Evolutionary conservation across 2,888 invertebrate genomes (phyloP).

Genomic region (Drosophila dives): DNA sequence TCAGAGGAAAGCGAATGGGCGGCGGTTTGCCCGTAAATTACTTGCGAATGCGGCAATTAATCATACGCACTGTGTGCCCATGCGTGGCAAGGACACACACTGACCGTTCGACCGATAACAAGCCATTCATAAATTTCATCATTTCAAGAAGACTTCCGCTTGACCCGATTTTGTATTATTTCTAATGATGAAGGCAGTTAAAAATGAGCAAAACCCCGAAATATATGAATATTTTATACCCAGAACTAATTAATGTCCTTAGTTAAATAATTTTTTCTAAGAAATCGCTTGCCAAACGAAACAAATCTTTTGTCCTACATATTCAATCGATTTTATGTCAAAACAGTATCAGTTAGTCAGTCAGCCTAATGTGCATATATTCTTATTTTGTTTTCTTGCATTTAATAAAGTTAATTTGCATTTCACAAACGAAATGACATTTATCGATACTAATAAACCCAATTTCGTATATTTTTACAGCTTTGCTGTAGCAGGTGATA

Average conservation of each 20-base stretch:
- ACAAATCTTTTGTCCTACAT: background rate
- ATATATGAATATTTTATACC: background rate
- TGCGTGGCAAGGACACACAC: slow-evolving; percentile 38
- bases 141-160: slow-evolving; percentile 9
- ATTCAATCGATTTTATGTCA: background rate
- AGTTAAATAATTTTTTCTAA: background rate
- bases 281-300: background rate
- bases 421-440: slow-evolving; percentile 23
- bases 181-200: background rate
- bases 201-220: background rate
- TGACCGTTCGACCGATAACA: slow-evolving; percentile 15
- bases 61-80: slow-evolving; percentile 68
- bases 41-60: slow-evolving; percentile 54
- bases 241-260: background rate
- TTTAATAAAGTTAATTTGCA: slow-evolving; percentile 33
- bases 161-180: background rate
- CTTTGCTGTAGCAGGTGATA: slow-evolving; percentile 29
- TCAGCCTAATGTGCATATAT: background rate
- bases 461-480: slow-evolving; percentile 39
- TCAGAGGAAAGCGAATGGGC: slow-evolving; percentile 1
- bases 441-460: slow-evolving; percentile 41
- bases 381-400: slow-evolving; percentile 5
- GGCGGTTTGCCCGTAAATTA: slow-evolving; percentile 32
- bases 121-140: slow-evolving; percentile 39
- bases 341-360: background rate